A percentile compares a stretch with the other conserved stretches of the same genome.
These are phyloP conservation scores for Drosophila fulvimacula DNA, from an alignment of 2,888 invertebrate species.

Conservation along the genomic window DNA sequence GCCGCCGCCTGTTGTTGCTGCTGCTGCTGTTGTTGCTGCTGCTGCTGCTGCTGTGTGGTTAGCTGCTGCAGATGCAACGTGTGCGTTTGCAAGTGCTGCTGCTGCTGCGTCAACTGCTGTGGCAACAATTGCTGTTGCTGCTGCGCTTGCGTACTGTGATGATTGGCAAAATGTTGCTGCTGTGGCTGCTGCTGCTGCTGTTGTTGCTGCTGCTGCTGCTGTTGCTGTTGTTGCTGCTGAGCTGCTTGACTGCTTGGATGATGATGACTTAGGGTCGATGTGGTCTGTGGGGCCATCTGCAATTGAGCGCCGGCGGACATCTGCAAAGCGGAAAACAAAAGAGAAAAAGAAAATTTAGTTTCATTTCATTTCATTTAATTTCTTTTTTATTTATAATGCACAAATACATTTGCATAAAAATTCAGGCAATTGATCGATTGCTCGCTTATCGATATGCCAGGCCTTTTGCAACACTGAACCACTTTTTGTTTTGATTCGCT, in stretches of 20 bases:
- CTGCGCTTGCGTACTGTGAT: conserved; percentile 68
- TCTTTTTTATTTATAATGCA: not conserved
- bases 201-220: conserved; percentile 73
- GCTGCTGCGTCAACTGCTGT: conserved; percentile 57
- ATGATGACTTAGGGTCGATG: conserved; percentile 86
- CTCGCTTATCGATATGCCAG: conserved; percentile 34
- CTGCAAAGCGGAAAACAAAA: conserved; percentile 85
- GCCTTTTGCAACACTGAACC: conserved; percentile 47
- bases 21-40: conserved; percentile 35
- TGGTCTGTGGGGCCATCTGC: conserved; percentile 98
- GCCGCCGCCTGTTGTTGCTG: conserved; percentile 14
- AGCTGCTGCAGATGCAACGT: conserved; percentile 66
- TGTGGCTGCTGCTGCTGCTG: conserved; percentile 58
- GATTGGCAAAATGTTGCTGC: conserved; percentile 67
- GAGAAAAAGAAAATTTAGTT: conserved; percentile 16
- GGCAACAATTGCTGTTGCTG: conserved; percentile 62
- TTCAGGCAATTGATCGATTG: conserved; percentile 21
- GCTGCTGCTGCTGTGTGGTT: conserved; percentile 63
- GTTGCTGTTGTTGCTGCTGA: conserved; percentile 83
- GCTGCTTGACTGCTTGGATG: conserved; percentile 78
- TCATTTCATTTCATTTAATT: too few species aligned
- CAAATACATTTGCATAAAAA: not conserved
- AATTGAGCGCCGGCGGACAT: conserved; percentile 98
- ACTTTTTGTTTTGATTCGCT: conserved; percentile 71
- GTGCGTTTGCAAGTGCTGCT: conserved; percentile 67